These are phyloP conservation scores for Cistogaster globosa DNA, from an alignment of 2,888 invertebrate genomes.

Conservation along the genomic window DNA sequence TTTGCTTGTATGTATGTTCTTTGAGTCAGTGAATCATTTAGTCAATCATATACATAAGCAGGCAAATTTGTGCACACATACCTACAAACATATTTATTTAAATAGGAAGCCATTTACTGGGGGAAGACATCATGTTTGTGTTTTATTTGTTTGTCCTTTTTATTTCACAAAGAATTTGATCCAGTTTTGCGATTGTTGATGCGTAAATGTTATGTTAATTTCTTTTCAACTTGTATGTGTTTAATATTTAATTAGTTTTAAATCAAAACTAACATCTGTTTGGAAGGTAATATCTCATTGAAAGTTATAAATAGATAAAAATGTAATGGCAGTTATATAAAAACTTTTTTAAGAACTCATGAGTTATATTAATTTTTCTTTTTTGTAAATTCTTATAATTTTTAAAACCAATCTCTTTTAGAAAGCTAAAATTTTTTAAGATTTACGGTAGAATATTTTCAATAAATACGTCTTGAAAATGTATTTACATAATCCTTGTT, in stretches of 20 bases:
- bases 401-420: too few species aligned
- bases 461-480: too few species aligned
- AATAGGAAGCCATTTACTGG: neutral
- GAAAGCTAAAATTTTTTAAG: too few species aligned
- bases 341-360: neutral
- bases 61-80: neutral
- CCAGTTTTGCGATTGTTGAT: conserved; percentile 76
- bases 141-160: conserved; percentile 35
- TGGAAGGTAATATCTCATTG: neutral
- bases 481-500: too few species aligned
- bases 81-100: neutral
- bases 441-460: too few species aligned
- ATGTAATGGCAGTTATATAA: neutral
- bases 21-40: neutral
- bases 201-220: conserved; percentile 80
- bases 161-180: conserved; percentile 74
- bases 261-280: conserved; percentile 65
- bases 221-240: conserved; percentile 29
- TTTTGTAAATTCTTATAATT: too few species aligned
- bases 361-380: too few species aligned
- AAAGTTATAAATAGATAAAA: neutral
- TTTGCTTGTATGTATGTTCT: conserved; percentile 62
- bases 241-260: conserved; percentile 62
- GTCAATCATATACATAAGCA: too few species aligned
- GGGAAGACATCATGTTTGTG: neutral